A percentile compares a stretch with the other conserved stretches of the same genome.
These are phyloP conservation scores for Lithophane leautieri DNA, from an alignment of 2,888 invertebrate genomes.

Conservation along the genomic window DNA sequence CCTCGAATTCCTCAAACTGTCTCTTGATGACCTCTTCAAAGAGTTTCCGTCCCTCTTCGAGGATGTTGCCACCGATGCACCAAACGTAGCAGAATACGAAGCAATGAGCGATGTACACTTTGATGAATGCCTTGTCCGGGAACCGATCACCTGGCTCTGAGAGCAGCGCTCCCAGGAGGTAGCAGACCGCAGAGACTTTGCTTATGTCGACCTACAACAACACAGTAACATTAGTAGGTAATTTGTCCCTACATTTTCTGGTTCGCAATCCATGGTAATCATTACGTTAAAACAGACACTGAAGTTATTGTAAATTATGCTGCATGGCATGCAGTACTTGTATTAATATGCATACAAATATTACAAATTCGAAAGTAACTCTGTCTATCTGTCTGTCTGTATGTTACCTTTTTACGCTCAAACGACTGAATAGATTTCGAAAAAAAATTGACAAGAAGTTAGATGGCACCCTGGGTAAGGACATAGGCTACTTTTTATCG, in stretches of 20 bases:
- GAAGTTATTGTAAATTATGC: neutral
- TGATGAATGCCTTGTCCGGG: constrained; percentile 91
- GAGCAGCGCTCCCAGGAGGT: constrained; percentile 93
- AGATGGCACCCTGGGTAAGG: too few relatives aligned
- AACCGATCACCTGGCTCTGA: constrained; percentile 91
- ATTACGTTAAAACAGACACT: neutral
- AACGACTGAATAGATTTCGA: too few relatives aligned
- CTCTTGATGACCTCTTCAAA: constrained; percentile 93
- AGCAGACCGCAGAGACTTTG: constrained; percentile 94
- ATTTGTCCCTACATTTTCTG: neutral
- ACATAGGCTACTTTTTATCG: too few relatives aligned
- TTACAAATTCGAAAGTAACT: too few relatives aligned
- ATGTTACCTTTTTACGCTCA: too few relatives aligned
- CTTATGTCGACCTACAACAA: constrained; percentile 93
- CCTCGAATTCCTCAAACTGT: constrained; percentile 93
- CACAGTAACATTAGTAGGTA: neutral
- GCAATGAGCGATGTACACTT: constrained; percentile 93
- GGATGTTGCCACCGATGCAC: constrained; percentile 96
- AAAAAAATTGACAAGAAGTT: too few relatives aligned
- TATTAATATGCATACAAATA: neutral
- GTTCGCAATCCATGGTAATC: too few relatives aligned
- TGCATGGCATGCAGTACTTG: neutral
- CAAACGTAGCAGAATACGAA: constrained; percentile 96
- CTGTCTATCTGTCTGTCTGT: too few relatives aligned
- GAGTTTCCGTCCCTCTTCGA: constrained; percentile 92